phyloP scores from a whole-genome alignment of 2,797 vertebrate species.

The Uromys caudimaculatus region DNA sequence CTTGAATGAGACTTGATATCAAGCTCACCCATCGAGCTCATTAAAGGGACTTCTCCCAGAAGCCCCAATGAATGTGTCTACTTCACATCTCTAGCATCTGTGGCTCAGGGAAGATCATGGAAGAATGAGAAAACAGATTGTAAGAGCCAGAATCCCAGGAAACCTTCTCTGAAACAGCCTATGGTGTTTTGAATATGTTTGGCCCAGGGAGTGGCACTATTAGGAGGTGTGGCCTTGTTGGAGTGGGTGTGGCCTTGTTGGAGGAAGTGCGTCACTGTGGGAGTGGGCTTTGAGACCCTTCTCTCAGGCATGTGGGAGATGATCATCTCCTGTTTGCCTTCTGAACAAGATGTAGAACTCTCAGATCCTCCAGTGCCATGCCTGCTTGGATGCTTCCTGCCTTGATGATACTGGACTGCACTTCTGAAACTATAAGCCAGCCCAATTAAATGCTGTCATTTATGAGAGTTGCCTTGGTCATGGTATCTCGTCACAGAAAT shows the following conservation, averaged over 20 bases:
- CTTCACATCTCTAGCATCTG: background rate
- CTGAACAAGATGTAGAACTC: background rate
- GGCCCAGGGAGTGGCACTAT: background rate
- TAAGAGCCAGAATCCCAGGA: background rate
- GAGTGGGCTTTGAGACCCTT: background rate
- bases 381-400: background rate
- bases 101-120: background rate
- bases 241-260: background rate
- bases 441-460: background rate
- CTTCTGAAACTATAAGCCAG: background rate
- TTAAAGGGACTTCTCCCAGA: background rate
- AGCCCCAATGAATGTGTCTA: no score
- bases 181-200: background rate
- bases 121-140: background rate
- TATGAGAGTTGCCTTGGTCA: background rate
- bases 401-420: background rate
- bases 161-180: background rate
- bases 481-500: no score
- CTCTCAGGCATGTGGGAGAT: background rate
- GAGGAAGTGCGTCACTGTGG: background rate
- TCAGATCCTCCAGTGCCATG: background rate
- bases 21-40: background rate
- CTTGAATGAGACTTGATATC: background rate
- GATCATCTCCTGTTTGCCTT: background rate
- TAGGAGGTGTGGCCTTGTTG: background rate